Evolutionary conservation across 2,888 invertebrate genomes (phyloP), one percentile per base, ranked within the genome.

Genomic region (Ernsta delagoae): DNA sequence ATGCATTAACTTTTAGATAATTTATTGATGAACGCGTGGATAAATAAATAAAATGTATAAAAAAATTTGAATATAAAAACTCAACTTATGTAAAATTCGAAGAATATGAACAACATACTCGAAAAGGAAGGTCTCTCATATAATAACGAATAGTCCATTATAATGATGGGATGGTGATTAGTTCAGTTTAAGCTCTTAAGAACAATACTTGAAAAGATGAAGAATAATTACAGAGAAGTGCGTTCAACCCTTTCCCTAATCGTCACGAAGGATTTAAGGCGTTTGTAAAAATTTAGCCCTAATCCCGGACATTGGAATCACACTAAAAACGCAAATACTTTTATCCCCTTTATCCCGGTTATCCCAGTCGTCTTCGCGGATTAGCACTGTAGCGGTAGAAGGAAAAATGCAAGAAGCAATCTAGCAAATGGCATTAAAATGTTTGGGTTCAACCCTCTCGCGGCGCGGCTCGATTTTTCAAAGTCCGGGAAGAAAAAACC

Each of bases 381-480:
- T 92, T 93, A 93, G 84, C 92, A 79, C 85, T 85, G 87, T 85
- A 83, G 83, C 84, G 83, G 82, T 78, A 78, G 78, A 83, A 82
- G 82, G 83, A 92, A 92, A 92, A 92, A 92, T 92, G 90, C 92
- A 92, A 90, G 90, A 87, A 87, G 90, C 91, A 94, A 94, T 94
- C 92, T 93, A 90, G 89, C 88, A 93, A 92, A 93, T 93, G 92
- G 93, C 89, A 93, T 94, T 94, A 93, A 93, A 93, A 91, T 92
- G 94, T 93, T 93, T 88, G 85, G 88, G 82, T 82, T 78, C 85
- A 86, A 91, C 90, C 92, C 92, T 92, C 89, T 91, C 90, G 83
- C 86, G 83, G 80, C 83, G 83, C 81, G 78, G 83, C 91, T 53
- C 50, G 90, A 93, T 94, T 93, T 93, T 89, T 93, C 92, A 92